Percentiles rank a stretch among this genome's conserved stretches.
Conservation (phyloP, 2,797 vertebrate genomes). For the Clamator glandarius region DNA sequence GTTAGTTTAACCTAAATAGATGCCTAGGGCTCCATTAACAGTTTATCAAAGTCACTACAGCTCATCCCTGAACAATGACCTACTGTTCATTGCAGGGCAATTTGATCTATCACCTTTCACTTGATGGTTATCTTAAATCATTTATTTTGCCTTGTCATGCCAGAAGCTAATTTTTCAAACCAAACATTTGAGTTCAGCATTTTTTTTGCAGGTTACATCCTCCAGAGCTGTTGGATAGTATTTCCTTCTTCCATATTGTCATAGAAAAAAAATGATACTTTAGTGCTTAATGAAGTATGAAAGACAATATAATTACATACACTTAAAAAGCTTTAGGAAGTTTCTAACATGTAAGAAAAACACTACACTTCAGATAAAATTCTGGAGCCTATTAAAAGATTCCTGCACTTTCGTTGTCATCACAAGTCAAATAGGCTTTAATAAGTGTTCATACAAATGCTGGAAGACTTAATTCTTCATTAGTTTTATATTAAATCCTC, state of each 20-base stretch:
- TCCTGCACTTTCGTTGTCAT: neutral
- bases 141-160: conserved; percentile 75
- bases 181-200: conserved; percentile 63
- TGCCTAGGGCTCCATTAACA: conserved; percentile 43
- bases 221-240: neutral
- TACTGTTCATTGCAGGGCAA: conserved; percentile 68
- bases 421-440: neutral
- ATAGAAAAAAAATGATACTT: neutral
- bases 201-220: neutral
- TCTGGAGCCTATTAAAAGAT: neutral
- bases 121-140: conserved; percentile 76
- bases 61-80: conserved; percentile 74
- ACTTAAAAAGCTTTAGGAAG: neutral
- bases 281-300: conserved; percentile 6
- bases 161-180: conserved; percentile 70
- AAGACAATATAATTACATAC: conserved; percentile 3
- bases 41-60: conserved; percentile 65
- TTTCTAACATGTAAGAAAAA: neutral
- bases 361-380: neutral
- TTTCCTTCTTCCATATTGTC: neutral
- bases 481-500: neutral
- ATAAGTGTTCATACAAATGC: neutral
- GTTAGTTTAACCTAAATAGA: conserved; percentile 58
- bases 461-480: neutral
- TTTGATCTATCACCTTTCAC: conserved; percentile 76